A percentile compares a stretch with the other conserved stretches of the same genome.
Evolutionary conservation across 2,888 invertebrate genomes (phyloP).

Genomic region (Eretmocerus hayati): DNA sequence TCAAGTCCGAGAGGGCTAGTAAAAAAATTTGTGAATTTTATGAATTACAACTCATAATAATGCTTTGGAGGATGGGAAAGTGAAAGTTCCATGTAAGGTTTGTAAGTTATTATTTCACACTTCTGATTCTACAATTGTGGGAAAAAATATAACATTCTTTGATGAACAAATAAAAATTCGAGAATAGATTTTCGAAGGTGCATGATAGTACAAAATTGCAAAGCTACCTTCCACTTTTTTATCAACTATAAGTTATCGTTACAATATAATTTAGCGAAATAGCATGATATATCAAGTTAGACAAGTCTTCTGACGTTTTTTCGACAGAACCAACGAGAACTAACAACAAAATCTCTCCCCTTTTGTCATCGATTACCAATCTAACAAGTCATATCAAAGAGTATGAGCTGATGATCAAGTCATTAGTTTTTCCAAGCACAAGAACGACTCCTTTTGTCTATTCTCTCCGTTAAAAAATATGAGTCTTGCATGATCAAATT

Average conservation of each 20-base stretch:
- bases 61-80: no score
- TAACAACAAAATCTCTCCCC: conserved; percentile 23
- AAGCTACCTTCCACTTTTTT: conserved; percentile 8
- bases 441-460: conserved; percentile 8
- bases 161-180: conserved; percentile 16
- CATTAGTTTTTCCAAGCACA: conserved; percentile 15
- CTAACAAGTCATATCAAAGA: no score
- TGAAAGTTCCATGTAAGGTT: no score
- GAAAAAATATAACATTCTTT: conserved; percentile 18
- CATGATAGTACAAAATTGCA: conserved; percentile 15
- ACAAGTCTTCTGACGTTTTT: conserved; percentile 6
- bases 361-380: no score
- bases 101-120: no score
- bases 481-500: conserved; percentile 15
- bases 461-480: conserved; percentile 14
- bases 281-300: conserved; percentile 15
- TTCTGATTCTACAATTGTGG: no score
- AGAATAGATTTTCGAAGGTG: conserved; percentile 8
- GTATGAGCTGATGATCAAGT: no score
- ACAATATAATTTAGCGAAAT: conserved; percentile 13
- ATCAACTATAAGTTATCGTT: conserved; percentile 4
- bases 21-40: no score
- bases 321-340: conserved; percentile 11
- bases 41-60: no score
- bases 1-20: no score